Base-by-base conservation (phyloP, 2,888 invertebrate genomes). In the Carabus problematicus region DNA sequence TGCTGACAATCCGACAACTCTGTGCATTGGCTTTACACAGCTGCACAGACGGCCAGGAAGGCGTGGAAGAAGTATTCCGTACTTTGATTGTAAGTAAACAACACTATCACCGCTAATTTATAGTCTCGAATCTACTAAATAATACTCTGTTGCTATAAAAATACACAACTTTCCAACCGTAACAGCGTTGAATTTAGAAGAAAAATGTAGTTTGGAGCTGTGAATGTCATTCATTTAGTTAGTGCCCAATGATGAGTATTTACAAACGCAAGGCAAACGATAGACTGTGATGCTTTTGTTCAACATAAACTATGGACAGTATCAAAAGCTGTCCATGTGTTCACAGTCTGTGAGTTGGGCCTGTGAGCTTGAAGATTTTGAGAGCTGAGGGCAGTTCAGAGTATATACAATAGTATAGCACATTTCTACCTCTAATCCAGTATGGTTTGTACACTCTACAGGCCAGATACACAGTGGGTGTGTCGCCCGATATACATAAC, bases 21-120 rank as follows among this genome's bases (percentile, higher is more conserved):
- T 76, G 78, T 39, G 80, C 80, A 1, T 70, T 82, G 43, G 75
- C 77, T n/a, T 64, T 81, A 41, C 72, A 76, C 40, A 77, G 80
- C 14, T 78, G 79, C 70, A 73, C 74, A n/a, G 79, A 79, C 67
- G 83, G 82, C 9, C 79, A 80, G 64, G 75, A 76, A n/a, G 82
- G 80, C 41, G 79, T 84, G 1, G 83, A 83, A 71, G 72, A 76
- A 52, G 75, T 83, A 11, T 77, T 80, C 14, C 76, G 78, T 43
- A 77, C 79, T 68, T 76, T 83, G 64, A 73, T 82, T 73, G 85
- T 85, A 75, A 77, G 80, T 72, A n/a, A 60, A n/a, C n/a, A n/a
- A n/a, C n/a, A n/a, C n/a, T n/a, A n/a, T n/a, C n/a, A n/a, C n/a
- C n/a, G n/a, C n/a, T n/a, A n/a, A n/a, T n/a, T n/a, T n/a, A n/a